Evolutionary conservation across 2,113 vertebrate species (phyloP).

Genomic region (Xyliphius kryptos): DNA sequence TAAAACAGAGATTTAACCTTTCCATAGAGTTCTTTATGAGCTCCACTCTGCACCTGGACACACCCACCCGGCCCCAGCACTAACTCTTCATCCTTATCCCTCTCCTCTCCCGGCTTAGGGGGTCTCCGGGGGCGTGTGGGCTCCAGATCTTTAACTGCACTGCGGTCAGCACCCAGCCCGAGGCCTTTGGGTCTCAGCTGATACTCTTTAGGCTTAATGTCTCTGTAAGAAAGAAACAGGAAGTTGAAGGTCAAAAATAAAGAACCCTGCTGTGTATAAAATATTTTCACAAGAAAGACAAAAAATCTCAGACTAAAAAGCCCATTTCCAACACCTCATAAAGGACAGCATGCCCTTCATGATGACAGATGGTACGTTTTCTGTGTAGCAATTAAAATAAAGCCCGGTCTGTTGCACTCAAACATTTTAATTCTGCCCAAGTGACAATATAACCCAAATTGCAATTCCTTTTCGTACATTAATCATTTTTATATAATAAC

Average conservation of each 20-base stretch:
- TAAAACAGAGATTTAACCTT: constrained; percentile 65
- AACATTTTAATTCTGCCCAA: too few species aligned
- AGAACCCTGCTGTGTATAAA: neutral
- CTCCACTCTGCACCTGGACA: constrained; percentile 69
- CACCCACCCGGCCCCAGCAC: constrained; percentile 69
- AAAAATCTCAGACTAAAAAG: too few species aligned
- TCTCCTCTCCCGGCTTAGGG: constrained; percentile 68
- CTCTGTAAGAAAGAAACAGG: constrained; percentile 50
- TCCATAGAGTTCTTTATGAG: constrained; percentile 78
- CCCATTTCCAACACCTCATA: too few species aligned
- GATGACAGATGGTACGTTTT: too few species aligned
- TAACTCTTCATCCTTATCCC: constrained; percentile 56
- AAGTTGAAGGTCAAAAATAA: neutral
- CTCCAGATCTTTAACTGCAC: constrained; percentile 64
- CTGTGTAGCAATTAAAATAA: too few species aligned
- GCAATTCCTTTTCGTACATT: too few species aligned
- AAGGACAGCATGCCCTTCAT: too few species aligned
- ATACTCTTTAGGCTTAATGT: constrained; percentile 74
- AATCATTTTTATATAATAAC: too few species aligned
- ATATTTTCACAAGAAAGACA: too few species aligned
- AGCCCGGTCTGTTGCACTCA: too few species aligned
- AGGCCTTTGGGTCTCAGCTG: constrained; percentile 76
- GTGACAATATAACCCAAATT: too few species aligned
- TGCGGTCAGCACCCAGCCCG: constrained; percentile 79
- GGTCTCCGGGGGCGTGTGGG: constrained; percentile 48